Conservation (phyloP, 53 echinoderm and acorn worm genomes). For the Astropecten irregularis region DNA sequence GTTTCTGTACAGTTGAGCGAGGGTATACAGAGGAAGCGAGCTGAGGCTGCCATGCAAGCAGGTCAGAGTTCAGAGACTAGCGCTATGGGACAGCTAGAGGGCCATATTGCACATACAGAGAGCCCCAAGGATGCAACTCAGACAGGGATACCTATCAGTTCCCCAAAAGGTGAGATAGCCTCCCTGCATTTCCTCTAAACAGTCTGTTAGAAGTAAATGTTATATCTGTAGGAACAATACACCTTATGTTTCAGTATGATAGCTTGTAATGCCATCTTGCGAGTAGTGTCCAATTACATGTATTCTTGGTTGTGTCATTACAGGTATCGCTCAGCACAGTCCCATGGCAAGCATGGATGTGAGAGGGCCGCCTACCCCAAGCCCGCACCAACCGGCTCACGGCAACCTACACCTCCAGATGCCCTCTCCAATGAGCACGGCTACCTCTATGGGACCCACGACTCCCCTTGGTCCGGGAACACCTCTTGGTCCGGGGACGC, state of each 20-base stretch:
- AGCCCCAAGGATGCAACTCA: constrained; percentile 16
- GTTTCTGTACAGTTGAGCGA: constrained; percentile 47
- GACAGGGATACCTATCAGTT: constrained; percentile 19
- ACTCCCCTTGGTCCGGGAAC: constrained; percentile 49
- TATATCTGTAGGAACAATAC: no score
- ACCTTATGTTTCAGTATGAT: no score
- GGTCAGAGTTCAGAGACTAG: constrained; percentile 42
- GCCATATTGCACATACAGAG: neutral
- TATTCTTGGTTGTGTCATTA: no score
- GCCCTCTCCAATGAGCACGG: constrained; percentile 47
- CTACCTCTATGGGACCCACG: constrained; percentile 60
- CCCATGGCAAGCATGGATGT: constrained; percentile 35
- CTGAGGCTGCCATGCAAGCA: constrained; percentile 51
- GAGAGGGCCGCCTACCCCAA: constrained; percentile 34
- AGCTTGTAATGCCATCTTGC: no score
- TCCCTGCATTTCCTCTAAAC: no score
- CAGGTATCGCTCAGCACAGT: constrained; percentile 30
- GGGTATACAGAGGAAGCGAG: constrained; percentile 76
- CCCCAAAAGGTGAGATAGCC: constrained; percentile 41
- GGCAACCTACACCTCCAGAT: constrained; percentile 43
- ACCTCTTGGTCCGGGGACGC: constrained; percentile 45
- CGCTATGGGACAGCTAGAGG: constrained; percentile 25
- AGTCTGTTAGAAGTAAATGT: no score
- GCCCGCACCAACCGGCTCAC: constrained; percentile 16
- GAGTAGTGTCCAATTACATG: no score